Base-by-base conservation (phyloP, 2,113 vertebrate genomes). In the Oryzias javanicus region DNA sequence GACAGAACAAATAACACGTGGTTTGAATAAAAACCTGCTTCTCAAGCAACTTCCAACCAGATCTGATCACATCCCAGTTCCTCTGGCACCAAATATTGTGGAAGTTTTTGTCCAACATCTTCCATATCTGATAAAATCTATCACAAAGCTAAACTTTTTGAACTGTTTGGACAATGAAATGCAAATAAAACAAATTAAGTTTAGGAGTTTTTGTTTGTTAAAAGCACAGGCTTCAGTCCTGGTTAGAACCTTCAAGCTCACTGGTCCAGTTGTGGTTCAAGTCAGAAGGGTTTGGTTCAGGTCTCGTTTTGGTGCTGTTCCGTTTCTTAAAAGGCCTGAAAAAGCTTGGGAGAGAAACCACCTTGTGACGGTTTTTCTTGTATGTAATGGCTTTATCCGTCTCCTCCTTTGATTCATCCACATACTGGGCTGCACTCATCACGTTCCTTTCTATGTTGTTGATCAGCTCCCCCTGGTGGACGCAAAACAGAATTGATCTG, bases 381-480 rank as follows among this genome's bases (percentile, higher is more conserved):
- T 93, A 96, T 6, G 76, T 77, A 10, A 93, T 76, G 0, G 95
- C 95, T 59, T 93, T 93, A 25, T 90, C 81, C 0, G 92, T 94
- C 68, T 94, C 92, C 35, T 89, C 89, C 66, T 92, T 94, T 3
- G 93, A 93, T 0, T 60, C 68, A 1, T 89, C 91, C 4, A 96
- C 88, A 0, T 94, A 96, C 46, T 95, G 93, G 0, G 80, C 69
- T 0, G 94, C 91, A 8, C 83, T 92, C 71, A 70, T 87, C 20
- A 96, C 93, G 0, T 94, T 94, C 73, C 90, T 95, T 52, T 95
- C 95, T 59, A 97, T 96, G 89, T 93, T 97, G 88, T 97, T 96
- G 66, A 95, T 85, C 89, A 96, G 89, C 67, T 96, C 94, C n/a
- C 95, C 94, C 95, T 97, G 70, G 42, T 18, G 60, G 52, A 89